Conservation (phyloP, 2,113 vertebrate species). For the Pelecanoides urinatrix region DNA sequence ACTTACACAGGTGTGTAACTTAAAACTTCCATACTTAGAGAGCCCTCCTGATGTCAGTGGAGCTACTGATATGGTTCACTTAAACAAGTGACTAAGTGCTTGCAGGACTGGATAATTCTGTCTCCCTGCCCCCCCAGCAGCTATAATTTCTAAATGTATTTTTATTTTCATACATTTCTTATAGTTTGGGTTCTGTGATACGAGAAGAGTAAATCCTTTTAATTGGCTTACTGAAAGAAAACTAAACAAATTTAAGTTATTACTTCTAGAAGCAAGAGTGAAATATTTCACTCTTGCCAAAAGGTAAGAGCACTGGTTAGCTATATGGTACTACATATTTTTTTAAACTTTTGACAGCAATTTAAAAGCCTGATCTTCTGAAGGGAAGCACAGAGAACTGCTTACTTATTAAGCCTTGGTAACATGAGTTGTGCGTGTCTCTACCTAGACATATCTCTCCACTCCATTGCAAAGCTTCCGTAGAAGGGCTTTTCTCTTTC, state of each 20-base stretch:
- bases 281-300: constrained; percentile 67
- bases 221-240: constrained; percentile 59
- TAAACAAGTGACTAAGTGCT: not conserved
- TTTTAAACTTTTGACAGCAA: constrained; percentile 52
- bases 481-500: constrained; percentile 68
- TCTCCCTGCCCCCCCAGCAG: not conserved
- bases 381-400: constrained; percentile 77
- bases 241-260: constrained; percentile 57
- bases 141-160: not conserved
- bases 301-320: constrained; percentile 69
- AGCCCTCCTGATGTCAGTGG: not conserved
- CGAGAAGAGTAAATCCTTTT: not conserved
- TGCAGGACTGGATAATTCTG: not conserved
- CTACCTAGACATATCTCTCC: constrained; percentile 22
- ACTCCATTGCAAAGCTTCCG: constrained; percentile 52
- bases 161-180: not conserved
- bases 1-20: not conserved
- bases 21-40: not conserved
- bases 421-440: constrained; percentile 28
- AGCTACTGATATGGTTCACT: not conserved
- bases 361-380: constrained; percentile 68
- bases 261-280: constrained; percentile 71
- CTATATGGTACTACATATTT: constrained; percentile 4
- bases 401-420: constrained; percentile 53
- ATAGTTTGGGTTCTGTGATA: not conserved